phyloP scores from a whole-genome alignment of 2,888 invertebrate genomes.

The Dryocosmus kuriphilus region DNA sequence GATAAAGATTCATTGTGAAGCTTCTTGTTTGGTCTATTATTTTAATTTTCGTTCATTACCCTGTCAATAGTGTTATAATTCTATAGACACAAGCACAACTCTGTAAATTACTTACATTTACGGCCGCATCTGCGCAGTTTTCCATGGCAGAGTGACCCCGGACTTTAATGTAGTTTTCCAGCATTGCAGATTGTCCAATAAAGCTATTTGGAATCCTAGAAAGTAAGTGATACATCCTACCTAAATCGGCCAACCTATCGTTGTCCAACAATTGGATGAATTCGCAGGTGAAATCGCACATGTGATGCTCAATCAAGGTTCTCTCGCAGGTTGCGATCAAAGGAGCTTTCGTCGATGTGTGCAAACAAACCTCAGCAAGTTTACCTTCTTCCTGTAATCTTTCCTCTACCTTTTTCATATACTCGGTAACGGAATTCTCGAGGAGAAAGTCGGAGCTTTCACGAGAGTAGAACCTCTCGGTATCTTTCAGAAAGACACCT shows the following conservation, averaged over 20 bases:
- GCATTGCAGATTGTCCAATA: slow-evolving; percentile 89
- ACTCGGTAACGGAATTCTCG: slow-evolving; percentile 98
- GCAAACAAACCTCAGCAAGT: slow-evolving; percentile 95
- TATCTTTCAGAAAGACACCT: slow-evolving; percentile 95
- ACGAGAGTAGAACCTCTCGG: slow-evolving; percentile 94
- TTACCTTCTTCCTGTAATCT: slow-evolving; percentile 95
- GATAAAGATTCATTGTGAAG: no score
- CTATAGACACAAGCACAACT: slow-evolving; percentile 1
- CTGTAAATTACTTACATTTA: slow-evolving; percentile 83
- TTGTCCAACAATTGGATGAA: slow-evolving; percentile 94
- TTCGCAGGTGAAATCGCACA: slow-evolving; percentile 97
- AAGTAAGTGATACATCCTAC: slow-evolving; percentile 96
- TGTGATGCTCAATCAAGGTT: slow-evolving; percentile 96
- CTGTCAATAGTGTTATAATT: no score
- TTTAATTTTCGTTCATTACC: no score
- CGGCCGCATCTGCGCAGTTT: slow-evolving; percentile 94
- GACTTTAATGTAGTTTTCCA: slow-evolving; percentile 95
- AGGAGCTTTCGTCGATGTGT: slow-evolving; percentile 93
- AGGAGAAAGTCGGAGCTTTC: slow-evolving; percentile 97
- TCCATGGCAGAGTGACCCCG: slow-evolving; percentile 96
- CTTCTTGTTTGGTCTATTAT: no score
- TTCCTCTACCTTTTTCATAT: slow-evolving; percentile 98
- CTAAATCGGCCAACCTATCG: slow-evolving; percentile 96
- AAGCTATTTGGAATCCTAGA: slow-evolving; percentile 95
- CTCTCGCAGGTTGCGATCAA: slow-evolving; percentile 95